Percentiles rank a stretch among this genome's conserved stretches.
Conservation (phyloP, 1,140 invertebrate species). For the Aricia agestis region DNA sequence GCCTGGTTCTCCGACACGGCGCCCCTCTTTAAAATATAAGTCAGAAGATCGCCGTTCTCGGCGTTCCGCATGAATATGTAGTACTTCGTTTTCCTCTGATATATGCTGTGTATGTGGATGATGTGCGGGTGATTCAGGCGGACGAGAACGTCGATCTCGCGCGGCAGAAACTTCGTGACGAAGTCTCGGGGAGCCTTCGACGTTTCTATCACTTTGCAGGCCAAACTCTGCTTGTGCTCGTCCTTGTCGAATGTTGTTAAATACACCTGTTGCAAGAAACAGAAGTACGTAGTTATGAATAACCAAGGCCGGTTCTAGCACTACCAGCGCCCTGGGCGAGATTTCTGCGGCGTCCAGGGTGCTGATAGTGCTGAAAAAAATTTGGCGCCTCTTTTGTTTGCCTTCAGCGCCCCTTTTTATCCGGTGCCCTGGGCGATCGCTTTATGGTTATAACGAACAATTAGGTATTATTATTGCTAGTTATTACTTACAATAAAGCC, state of each 20-base stretch:
- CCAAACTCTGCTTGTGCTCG: slow-evolving; percentile 60
- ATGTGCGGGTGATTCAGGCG: slow-evolving; percentile 84
- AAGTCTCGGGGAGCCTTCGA: slow-evolving; percentile 84
- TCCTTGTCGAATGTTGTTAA: slow-evolving; percentile 73
- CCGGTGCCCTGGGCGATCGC: too few species aligned
- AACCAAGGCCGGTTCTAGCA: too few species aligned
- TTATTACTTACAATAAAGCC: too few species aligned
- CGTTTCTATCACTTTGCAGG: slow-evolving; percentile 86
- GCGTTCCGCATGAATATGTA: slow-evolving; percentile 83
- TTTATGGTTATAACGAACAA: too few species aligned
- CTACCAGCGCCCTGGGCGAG: too few species aligned
- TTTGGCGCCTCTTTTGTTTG: too few species aligned
- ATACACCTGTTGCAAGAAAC: slow-evolving; percentile 71
- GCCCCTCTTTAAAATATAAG: slow-evolving; percentile 80
- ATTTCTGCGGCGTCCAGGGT: too few species aligned
- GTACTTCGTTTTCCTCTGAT: slow-evolving; percentile 80
- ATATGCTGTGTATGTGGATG: slow-evolving; percentile 83
- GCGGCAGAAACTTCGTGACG: slow-evolving; percentile 84
- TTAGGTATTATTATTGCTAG: too few species aligned
- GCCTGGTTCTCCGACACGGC: slow-evolving; percentile 79
- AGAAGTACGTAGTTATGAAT: background rate
- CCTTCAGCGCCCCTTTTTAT: too few species aligned
- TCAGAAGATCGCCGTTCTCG: slow-evolving; percentile 82
- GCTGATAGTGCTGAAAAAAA: too few species aligned
- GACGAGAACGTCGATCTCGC: slow-evolving; percentile 83